Evolutionary conservation across 1,140 invertebrate genomes (phyloP).

Genomic region (Drosophila orosa): DNA sequence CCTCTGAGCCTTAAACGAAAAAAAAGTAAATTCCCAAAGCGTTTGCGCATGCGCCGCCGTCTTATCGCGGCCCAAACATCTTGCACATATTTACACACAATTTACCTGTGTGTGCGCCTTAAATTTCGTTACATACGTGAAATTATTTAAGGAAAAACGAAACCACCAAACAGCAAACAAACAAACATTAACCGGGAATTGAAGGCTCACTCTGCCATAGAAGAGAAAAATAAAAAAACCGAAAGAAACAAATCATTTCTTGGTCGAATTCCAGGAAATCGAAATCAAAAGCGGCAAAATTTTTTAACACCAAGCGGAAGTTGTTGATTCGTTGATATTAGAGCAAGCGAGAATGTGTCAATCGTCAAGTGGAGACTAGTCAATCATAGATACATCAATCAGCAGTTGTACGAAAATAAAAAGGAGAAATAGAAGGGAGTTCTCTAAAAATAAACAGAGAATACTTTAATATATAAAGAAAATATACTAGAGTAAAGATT

Average conservation of each 20-base stretch:
- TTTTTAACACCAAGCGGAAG: constrained; percentile 61
- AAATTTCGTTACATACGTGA: constrained; percentile 59
- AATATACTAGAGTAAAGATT: too few relatives aligned
- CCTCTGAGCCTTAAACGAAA: constrained; percentile 10
- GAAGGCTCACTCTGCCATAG: constrained; percentile 40
- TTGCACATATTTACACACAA: constrained; percentile 76
- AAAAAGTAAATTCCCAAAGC: constrained; percentile 25
- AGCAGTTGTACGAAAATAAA: constrained; percentile 20
- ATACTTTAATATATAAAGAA: too few relatives aligned
- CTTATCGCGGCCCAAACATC: constrained; percentile 75
- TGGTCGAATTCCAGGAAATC: constrained; percentile 77
- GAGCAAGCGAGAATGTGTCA: constrained; percentile 39
- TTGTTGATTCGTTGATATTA: constrained; percentile 47
- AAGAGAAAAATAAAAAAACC: constrained; percentile 33
- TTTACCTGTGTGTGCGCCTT: constrained; percentile 58
- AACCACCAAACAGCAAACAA: constrained; percentile 59
- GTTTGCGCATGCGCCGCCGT: constrained; percentile 64
- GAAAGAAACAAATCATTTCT: constrained; percentile 50
- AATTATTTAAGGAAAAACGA: constrained; percentile 73
- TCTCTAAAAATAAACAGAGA: constrained; percentile 3
- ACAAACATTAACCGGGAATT: constrained; percentile 80
- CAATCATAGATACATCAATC: constrained; percentile 71
- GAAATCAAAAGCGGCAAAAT: constrained; percentile 73
- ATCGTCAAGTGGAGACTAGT: constrained; percentile 61
- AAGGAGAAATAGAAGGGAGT: too few relatives aligned